Evolutionary conservation across 1,140 invertebrate species (phyloP).

Genomic region (Galleria mellonella): DNA sequence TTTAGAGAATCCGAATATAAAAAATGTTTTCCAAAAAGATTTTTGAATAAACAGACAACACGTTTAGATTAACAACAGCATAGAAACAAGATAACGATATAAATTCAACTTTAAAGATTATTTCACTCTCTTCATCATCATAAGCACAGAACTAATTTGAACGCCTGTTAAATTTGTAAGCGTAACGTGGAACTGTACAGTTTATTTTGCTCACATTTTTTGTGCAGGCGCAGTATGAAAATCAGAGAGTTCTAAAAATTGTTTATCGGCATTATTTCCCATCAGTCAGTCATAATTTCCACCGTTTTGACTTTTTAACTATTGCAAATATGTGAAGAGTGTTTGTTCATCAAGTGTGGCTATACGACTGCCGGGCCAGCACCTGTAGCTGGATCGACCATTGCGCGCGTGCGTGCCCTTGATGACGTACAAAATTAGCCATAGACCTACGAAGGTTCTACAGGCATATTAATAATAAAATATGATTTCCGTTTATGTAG

Average conservation of each 20-base stretch:
- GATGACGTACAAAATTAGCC: conserved; percentile 57
- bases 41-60: conserved; percentile 33
- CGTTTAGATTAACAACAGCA: conserved; percentile 42
- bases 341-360: conserved; percentile 28
- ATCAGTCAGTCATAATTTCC: conserved; percentile 39
- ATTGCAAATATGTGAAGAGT: conserved; percentile 1
- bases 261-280: conserved; percentile 14
- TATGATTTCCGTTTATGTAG: too few relatives aligned
- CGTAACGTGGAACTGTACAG: conserved; percentile 22
- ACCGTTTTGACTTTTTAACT: conserved; percentile 18
- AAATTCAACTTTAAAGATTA: conserved; percentile 35
- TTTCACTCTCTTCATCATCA: conserved; percentile 28
- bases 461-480: too few relatives aligned
- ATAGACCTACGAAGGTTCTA: conserved; percentile 24
- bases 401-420: conserved; percentile 61
- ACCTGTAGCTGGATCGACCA: conserved; percentile 71
- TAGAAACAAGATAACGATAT: conserved; percentile 41
- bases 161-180: conserved; percentile 60
- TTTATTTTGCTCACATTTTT: conserved; percentile 1
- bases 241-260: neutral
- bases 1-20: conserved; percentile 1
- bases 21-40: neutral
- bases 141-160: conserved; percentile 15
- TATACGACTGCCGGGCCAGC: conserved; percentile 56
- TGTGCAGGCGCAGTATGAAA: conserved; percentile 21